phyloP scores from a whole-genome alignment of 2,888 invertebrate species.

The Leucozona laternaria region DNA sequence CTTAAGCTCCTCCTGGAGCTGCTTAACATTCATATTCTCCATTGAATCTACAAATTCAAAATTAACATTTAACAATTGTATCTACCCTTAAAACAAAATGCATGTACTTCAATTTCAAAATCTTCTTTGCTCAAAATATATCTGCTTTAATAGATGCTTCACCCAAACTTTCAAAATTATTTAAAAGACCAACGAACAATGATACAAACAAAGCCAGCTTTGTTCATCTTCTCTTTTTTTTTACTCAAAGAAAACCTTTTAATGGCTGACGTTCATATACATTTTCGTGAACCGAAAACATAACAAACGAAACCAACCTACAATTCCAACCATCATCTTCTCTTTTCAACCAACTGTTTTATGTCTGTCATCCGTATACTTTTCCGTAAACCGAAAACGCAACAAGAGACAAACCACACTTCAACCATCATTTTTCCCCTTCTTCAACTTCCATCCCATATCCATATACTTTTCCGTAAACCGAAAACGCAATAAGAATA shows the following conservation, averaged over 20 bases:
- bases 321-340: background rate
- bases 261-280: too few relatives aligned
- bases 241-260: too few relatives aligned
- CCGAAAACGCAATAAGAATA: too few relatives aligned
- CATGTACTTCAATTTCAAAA: too few relatives aligned
- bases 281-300: too few relatives aligned
- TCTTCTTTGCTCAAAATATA: background rate
- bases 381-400: slow-evolving; percentile 4
- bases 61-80: background rate
- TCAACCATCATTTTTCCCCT: background rate
- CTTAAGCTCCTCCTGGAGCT: too few relatives aligned
- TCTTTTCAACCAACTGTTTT: background rate
- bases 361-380: background rate
- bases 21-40: too few relatives aligned
- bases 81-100: background rate
- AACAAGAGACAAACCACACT: background rate
- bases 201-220: background rate
- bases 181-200: too few relatives aligned
- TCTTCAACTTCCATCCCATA: background rate
- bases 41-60: background rate
- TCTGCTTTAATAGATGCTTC: background rate
- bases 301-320: too few relatives aligned
- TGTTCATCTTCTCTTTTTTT: too few relatives aligned
- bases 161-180: background rate
- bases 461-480: background rate